These are phyloP conservation scores for Passer domesticus DNA, from an alignment of 2,113 vertebrate species.

Conservation along the genomic window DNA sequence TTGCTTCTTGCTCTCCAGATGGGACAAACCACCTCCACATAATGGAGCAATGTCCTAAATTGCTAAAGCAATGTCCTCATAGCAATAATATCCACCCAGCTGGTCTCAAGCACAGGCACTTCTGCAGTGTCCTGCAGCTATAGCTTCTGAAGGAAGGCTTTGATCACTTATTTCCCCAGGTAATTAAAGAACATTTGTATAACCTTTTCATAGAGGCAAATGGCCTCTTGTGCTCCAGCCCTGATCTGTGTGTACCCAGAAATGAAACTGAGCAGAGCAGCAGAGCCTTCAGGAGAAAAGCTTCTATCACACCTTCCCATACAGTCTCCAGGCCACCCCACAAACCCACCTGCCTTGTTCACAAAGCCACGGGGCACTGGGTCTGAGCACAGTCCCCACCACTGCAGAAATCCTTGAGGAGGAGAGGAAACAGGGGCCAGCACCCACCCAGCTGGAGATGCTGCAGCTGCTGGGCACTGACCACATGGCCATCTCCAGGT, in stretches of 20 bases:
- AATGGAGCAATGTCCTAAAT: too few species aligned
- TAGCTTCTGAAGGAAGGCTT: neutral
- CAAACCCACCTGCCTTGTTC: neutral
- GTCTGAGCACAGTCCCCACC: rapidly evolving
- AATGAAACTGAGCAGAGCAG: neutral
- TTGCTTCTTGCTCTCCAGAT: neutral
- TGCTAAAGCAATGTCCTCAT: neutral
- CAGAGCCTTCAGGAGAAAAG: neutral
- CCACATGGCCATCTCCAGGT: neutral
- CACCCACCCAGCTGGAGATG: neutral
- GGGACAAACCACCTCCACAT: neutral
- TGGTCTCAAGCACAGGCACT: neutral
- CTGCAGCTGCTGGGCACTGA: neutral
- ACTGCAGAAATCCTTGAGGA: rapidly evolving
- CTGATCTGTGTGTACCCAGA: neutral
- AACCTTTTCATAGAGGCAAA: neutral
- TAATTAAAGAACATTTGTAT: neutral
- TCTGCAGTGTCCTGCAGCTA: neutral
- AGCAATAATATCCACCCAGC: neutral
- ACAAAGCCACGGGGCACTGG: rapidly evolving
- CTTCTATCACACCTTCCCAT: neutral
- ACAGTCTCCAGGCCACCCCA: neutral
- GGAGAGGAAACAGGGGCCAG: neutral
- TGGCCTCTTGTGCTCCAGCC: neutral
- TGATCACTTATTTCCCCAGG: neutral